Percentiles rank a stretch among this genome's conserved stretches.
These are phyloP conservation scores for Pyrgilauda ruficollis DNA, from an alignment of 2,113 vertebrate species.

Conservation along the genomic window DNA sequence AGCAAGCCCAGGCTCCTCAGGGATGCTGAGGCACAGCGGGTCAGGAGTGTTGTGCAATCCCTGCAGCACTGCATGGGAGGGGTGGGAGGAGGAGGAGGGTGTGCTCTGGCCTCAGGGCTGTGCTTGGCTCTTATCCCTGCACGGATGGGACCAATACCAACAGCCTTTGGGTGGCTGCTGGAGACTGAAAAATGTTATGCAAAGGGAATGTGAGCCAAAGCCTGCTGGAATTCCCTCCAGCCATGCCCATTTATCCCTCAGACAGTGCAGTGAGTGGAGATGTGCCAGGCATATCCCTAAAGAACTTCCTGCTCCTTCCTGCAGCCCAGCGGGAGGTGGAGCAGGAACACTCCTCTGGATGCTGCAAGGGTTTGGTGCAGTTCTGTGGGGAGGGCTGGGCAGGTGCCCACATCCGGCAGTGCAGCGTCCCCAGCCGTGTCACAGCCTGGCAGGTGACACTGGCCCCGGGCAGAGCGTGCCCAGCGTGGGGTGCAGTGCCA, in stretches of 20 bases:
- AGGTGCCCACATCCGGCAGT: background rate
- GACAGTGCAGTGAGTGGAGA: background rate
- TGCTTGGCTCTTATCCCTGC: background rate
- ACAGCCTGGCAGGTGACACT: background rate
- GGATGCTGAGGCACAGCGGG: background rate
- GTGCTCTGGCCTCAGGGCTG: background rate
- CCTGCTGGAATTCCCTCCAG: background rate
- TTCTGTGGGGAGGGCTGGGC: background rate
- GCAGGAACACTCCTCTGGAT: background rate
- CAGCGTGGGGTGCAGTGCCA: rapidly evolving
- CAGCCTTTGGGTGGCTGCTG: background rate
- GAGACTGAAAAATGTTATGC: background rate
- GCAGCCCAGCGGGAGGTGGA: background rate
- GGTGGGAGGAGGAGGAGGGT: background rate
- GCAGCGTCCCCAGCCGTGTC: background rate
- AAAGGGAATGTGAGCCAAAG: background rate
- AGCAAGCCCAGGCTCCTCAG: background rate
- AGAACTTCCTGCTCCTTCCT: background rate
- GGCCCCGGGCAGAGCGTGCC: background rate
- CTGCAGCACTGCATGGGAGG: background rate
- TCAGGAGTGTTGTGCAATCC: background rate
- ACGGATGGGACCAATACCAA: background rate
- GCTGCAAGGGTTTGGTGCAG: background rate
- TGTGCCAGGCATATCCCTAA: background rate
- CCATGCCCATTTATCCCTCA: background rate